Percentiles rank a stretch among this genome's conserved stretches.
Conservation (phyloP, 2,888 invertebrate genomes). For the Agrotis puta region DNA sequence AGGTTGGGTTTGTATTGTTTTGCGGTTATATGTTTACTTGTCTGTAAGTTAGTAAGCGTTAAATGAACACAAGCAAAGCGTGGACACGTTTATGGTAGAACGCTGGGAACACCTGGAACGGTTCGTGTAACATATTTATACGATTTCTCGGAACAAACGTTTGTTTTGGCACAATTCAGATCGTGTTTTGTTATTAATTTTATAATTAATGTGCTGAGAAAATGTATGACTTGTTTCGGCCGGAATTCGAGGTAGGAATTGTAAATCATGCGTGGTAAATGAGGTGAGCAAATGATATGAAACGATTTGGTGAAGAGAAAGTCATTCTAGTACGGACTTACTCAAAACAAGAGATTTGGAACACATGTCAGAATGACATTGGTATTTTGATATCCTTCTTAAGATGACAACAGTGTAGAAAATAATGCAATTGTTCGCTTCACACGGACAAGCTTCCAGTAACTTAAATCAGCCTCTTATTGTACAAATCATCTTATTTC, state of each 20-base stretch:
- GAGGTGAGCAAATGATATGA: conserved; percentile 37
- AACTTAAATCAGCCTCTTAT: too few relatives aligned
- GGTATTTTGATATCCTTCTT: neutral
- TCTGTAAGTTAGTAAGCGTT: conserved; percentile 72
- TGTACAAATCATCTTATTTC: too few relatives aligned
- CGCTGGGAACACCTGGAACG: conserved; percentile 82
- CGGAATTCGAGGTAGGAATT: conserved; percentile 42
- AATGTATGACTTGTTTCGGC: conserved; percentile 48
- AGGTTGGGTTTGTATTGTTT: conserved; percentile 38
- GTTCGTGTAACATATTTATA: conserved; percentile 76
- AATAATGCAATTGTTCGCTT: too few relatives aligned
- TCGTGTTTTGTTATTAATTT: conserved; percentile 61
- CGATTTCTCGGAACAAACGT: conserved; percentile 72
- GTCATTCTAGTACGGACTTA: neutral
- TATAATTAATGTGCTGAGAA: conserved; percentile 66
- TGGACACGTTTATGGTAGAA: conserved; percentile 82
- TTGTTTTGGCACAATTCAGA: conserved; percentile 61
- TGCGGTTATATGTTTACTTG: conserved; percentile 35
- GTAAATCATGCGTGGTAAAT: conserved; percentile 43
- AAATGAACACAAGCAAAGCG: conserved; percentile 82
- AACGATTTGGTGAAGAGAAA: conserved; percentile 22
- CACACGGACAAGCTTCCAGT: too few relatives aligned
- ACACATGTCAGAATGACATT: neutral
- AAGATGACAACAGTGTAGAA: too few relatives aligned
- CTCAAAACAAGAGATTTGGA: neutral